These are phyloP conservation scores for Neuroscelio doddi DNA, from an alignment of 2,888 invertebrate genomes.

Conservation along the genomic window DNA sequence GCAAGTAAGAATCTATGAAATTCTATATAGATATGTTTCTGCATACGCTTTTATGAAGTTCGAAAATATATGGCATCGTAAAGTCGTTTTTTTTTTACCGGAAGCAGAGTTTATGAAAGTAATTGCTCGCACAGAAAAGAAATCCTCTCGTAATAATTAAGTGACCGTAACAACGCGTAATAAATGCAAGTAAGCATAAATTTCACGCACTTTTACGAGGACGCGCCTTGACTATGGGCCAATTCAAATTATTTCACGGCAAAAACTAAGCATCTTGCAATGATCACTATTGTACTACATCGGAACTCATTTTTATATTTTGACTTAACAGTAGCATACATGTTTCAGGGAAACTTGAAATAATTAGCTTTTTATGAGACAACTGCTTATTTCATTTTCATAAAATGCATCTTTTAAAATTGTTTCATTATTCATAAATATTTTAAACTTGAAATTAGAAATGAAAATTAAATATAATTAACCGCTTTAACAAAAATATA, in stretches of 20 bases:
- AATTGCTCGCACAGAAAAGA: conserved; percentile 32
- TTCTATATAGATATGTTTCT: neutral
- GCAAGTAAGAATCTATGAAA: conserved; percentile 5
- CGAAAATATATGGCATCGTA: conserved; percentile 35
- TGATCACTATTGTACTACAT: neutral
- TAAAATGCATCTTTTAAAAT: too few relatives aligned
- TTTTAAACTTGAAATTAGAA: too few relatives aligned
- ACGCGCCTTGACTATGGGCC: conserved; percentile 12
- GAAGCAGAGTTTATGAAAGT: conserved; percentile 32
- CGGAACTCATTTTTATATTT: too few relatives aligned
- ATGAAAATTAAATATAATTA: too few relatives aligned
- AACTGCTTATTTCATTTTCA: too few relatives aligned
- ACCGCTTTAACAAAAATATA: too few relatives aligned
- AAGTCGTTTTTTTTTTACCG: conserved; percentile 28
- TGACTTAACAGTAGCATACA: too few relatives aligned
- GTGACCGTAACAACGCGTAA: conserved; percentile 43
- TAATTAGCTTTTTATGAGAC: too few relatives aligned
- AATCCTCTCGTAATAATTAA: conserved; percentile 46
- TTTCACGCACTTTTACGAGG: conserved; percentile 34
- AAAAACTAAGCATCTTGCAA: conserved; percentile 9
- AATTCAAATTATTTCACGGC: conserved; percentile 23
- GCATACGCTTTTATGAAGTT: conserved; percentile 32
- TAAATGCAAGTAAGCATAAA: conserved; percentile 40
- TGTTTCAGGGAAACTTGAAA: too few relatives aligned
- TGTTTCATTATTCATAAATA: too few relatives aligned